phyloP scores from a whole-genome alignment of 2,797 vertebrate genomes.

The Xenentodon cancila region DNA sequence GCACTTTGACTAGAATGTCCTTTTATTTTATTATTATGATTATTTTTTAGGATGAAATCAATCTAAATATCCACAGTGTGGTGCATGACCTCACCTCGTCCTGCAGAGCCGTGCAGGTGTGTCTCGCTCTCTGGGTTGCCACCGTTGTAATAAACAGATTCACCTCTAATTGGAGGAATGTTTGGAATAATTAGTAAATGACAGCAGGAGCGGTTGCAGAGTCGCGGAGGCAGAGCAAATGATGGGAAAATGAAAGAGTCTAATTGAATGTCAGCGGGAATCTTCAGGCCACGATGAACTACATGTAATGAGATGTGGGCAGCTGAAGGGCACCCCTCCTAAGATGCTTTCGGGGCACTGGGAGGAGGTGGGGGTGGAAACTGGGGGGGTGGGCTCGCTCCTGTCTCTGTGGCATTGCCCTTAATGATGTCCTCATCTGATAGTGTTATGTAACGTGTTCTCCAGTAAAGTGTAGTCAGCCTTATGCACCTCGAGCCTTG shows the following conservation, averaged over 20 bases:
- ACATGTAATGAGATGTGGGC: slow-evolving; percentile 60
- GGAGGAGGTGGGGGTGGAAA: slow-evolving; percentile 25
- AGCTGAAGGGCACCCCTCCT: slow-evolving; percentile 65
- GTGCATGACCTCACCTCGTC: background rate
- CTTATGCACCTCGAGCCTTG: slow-evolving; percentile 22
- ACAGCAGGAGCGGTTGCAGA: slow-evolving; percentile 52
- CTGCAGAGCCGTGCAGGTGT: slow-evolving; percentile 38
- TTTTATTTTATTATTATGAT: background rate
- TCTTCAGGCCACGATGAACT: slow-evolving; percentile 54
- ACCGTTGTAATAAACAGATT: slow-evolving; percentile 43
- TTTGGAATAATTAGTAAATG: slow-evolving; percentile 64
- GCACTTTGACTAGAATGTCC: background rate
- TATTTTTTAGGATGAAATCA: background rate
- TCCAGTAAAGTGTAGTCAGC: slow-evolving; percentile 60
- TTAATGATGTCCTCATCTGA: slow-evolving; percentile 69
- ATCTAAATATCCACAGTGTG: background rate
- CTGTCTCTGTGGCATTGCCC: slow-evolving; percentile 47
- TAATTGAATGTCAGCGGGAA: slow-evolving; percentile 74
- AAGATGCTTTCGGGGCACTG: slow-evolving; percentile 45
- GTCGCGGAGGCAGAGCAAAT: slow-evolving; percentile 47
- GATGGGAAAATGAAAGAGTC: slow-evolving; percentile 61
- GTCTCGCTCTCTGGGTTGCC: background rate
- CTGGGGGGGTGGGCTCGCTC: slow-evolving; percentile 10
- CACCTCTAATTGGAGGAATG: slow-evolving; percentile 46
- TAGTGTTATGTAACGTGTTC: slow-evolving; percentile 64